Conservation (phyloP, 1,140 invertebrate genomes). For the Tribolium castaneum region DNA sequence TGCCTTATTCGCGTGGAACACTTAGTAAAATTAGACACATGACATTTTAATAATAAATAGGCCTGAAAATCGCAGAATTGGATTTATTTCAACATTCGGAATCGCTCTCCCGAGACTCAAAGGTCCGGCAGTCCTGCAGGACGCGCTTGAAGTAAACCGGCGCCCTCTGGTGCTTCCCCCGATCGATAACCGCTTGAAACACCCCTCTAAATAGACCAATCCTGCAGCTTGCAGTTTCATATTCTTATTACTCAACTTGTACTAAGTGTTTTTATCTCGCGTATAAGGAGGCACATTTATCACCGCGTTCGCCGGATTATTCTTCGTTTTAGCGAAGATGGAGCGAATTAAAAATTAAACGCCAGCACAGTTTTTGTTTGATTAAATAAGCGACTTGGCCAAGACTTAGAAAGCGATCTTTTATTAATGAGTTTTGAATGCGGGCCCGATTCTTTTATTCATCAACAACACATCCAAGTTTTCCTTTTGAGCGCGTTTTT, state of each 20-base stretch:
- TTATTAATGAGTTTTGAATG: too few relatives aligned
- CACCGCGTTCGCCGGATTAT: background rate
- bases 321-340: background rate
- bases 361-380: too few relatives aligned
- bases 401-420: too few relatives aligned
- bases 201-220: conserved; percentile 27
- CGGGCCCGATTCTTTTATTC: too few relatives aligned
- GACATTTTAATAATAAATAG: too few relatives aligned
- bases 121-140: background rate
- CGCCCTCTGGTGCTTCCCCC: conserved; percentile 7
- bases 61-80: too few relatives aligned
- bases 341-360: background rate
- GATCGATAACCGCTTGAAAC: conserved; percentile 27
- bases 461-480: too few relatives aligned
- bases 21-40: too few relatives aligned
- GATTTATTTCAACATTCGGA: too few relatives aligned
- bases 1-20: too few relatives aligned
- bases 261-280: conserved; percentile 23
- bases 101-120: too few relatives aligned
- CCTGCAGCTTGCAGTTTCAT: conserved; percentile 12
- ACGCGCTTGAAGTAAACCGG: background rate
- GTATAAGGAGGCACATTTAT: background rate
- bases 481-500: too few relatives aligned
- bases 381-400: background rate
- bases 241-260: conserved; percentile 29